Evolutionary conservation across 2,113 vertebrate species (phyloP).

Genomic region (Triplophysa rosa): DNA sequence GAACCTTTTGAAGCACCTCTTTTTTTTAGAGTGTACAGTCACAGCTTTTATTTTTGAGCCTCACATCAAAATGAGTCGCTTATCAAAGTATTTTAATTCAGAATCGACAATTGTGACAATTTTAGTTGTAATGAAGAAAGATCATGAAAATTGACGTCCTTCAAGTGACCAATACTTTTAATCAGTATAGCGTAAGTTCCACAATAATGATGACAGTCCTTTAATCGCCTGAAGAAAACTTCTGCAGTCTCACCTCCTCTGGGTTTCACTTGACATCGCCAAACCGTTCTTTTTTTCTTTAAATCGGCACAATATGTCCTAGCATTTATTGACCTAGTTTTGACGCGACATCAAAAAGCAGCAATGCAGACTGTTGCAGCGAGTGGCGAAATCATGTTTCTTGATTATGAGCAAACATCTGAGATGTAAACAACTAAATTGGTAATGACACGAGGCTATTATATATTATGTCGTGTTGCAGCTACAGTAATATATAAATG

Average conservation of each 20-base stretch:
- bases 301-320: not conserved
- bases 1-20: too few species aligned
- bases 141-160: too few species aligned
- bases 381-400: not conserved
- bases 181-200: too few species aligned
- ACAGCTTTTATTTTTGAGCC: too few species aligned
- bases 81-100: too few species aligned
- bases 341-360: not conserved
- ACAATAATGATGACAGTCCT: too few species aligned
- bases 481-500: not conserved
- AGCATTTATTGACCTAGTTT: conserved; percentile 16
- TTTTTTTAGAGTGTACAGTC: too few species aligned
- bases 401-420: not conserved
- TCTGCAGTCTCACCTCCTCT: not conserved
- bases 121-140: too few species aligned
- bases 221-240: not conserved
- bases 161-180: too few species aligned
- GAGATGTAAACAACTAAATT: conserved; percentile 4
- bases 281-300: conserved; percentile 13
- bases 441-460: not conserved
- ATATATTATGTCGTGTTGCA: too few species aligned
- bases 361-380: not conserved
- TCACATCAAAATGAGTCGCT: too few species aligned
- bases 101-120: too few species aligned
- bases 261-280: conserved; percentile 1